phyloP scores from a whole-genome alignment of 2,113 vertebrate genomes.

The Chionomys nivalis region DNA sequence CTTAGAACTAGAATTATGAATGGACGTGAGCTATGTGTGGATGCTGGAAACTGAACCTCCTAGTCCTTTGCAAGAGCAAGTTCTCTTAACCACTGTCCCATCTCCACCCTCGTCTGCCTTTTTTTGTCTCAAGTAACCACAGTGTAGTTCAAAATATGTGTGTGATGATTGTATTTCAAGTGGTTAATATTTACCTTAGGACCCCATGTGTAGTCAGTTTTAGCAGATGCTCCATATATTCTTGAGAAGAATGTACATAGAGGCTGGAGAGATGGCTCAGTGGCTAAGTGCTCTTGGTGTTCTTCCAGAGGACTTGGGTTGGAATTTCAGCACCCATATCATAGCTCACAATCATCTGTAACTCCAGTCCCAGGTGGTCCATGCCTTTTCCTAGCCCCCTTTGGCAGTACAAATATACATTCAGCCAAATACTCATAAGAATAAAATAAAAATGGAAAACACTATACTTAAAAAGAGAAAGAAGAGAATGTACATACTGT shows the following conservation, averaged over 20 bases:
- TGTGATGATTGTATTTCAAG: background rate
- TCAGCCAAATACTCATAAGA: background rate
- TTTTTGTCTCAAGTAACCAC: constrained; percentile 24
- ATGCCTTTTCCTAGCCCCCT: background rate
- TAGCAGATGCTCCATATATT: background rate
- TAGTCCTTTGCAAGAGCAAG: background rate
- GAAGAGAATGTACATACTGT: background rate
- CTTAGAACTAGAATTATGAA: background rate
- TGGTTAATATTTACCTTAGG: constrained; percentile 7
- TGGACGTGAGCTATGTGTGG: background rate
- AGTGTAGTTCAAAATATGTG: background rate
- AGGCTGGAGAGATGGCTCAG: background rate
- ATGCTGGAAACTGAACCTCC: background rate
- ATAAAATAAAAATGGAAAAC: background rate
- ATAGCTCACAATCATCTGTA: background rate
- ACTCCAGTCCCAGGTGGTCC: background rate
- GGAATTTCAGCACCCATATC: background rate
- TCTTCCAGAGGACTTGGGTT: background rate
- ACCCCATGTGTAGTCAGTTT: background rate
- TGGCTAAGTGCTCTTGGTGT: background rate
- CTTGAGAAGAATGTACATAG: constrained; percentile 21
- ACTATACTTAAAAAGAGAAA: background rate
- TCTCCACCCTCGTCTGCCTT: constrained; percentile 23
- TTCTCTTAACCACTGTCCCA: background rate
- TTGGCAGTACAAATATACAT: background rate